These are phyloP conservation scores for Lepidurus arcticus DNA, from an alignment of 1,140 invertebrate species.

Conservation along the genomic window DNA sequence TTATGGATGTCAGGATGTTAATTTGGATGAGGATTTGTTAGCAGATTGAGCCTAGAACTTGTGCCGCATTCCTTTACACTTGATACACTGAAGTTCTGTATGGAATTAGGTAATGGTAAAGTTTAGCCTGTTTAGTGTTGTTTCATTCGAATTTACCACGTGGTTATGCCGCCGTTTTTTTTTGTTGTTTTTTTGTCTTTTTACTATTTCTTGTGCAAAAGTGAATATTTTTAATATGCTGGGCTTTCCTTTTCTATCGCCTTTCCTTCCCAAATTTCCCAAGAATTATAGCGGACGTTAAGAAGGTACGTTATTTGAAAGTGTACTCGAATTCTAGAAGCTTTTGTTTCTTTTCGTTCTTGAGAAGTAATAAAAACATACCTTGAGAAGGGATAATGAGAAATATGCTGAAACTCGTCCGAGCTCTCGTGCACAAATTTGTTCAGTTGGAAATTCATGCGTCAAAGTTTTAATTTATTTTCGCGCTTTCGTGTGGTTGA, in stretches of 20 bases:
- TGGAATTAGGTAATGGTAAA: not conserved
- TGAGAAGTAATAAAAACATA: too few relatives aligned
- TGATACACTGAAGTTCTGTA: not conserved
- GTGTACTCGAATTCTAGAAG: not conserved
- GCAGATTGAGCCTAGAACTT: conserved; percentile 44
- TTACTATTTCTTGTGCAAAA: not conserved
- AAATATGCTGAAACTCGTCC: too few relatives aligned
- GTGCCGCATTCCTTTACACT: conserved; percentile 5
- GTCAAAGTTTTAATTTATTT: too few relatives aligned
- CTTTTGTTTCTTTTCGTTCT: conserved; percentile 1
- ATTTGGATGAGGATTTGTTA: conserved; percentile 59
- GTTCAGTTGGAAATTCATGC: too few relatives aligned
- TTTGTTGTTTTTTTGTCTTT: not conserved
- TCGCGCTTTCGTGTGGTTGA: too few relatives aligned
- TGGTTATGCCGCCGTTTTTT: not conserved
- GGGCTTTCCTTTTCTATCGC: conserved; percentile 16
- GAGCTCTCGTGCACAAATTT: too few relatives aligned
- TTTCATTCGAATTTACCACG: not conserved
- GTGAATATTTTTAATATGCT: not conserved
- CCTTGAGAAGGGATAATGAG: too few relatives aligned
- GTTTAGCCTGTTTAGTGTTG: not conserved
- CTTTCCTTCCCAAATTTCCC: conserved; percentile 32
- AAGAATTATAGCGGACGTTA: conserved; percentile 17
- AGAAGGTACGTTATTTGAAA: not conserved
- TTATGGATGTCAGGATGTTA: conserved; percentile 49